phyloP scores from a whole-genome alignment of 2,113 vertebrate species.

The Engystomops pustulosus region DNA sequence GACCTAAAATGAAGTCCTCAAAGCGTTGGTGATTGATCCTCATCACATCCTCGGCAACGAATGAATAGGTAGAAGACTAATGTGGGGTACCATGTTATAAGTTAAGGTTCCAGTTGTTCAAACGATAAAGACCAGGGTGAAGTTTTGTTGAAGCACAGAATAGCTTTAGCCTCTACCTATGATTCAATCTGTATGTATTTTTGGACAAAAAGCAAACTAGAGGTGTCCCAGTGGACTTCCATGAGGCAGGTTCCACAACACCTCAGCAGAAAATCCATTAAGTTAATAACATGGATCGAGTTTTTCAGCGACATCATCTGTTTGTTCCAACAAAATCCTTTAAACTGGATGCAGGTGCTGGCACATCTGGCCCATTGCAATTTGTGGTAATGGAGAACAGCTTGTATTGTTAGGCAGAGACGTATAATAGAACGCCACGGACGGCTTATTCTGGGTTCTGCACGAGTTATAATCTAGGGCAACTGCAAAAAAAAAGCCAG shows the following conservation, averaged over 20 bases:
- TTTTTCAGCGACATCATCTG: not conserved
- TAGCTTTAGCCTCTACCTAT: too few species aligned
- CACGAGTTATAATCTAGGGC: too few species aligned
- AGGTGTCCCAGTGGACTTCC: not conserved
- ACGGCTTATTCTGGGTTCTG: not conserved
- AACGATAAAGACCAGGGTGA: too few species aligned
- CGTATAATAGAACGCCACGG: not conserved
- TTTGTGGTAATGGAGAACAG: not conserved
- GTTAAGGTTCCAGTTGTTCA: too few species aligned
- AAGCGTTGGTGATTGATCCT: too few species aligned
- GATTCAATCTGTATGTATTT: too few species aligned
- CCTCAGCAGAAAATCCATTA: not conserved
- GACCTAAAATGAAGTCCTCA: too few species aligned
- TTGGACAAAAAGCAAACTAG: too few species aligned
- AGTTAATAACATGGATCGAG: not conserved
- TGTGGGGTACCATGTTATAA: too few species aligned
- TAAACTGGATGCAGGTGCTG: conserved; percentile 18
- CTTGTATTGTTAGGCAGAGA: not conserved
- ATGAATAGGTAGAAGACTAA: not conserved
- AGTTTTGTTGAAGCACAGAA: too few species aligned
- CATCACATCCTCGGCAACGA: too few species aligned
- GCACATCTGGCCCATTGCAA: conserved; percentile 1
- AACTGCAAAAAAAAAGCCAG: too few species aligned
- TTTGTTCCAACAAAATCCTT: not conserved
- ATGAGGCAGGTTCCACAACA: not conserved